phyloP scores from a whole-genome alignment of 2,113 vertebrate species.

The Speoplatyrhinus poulsoni region DNA sequence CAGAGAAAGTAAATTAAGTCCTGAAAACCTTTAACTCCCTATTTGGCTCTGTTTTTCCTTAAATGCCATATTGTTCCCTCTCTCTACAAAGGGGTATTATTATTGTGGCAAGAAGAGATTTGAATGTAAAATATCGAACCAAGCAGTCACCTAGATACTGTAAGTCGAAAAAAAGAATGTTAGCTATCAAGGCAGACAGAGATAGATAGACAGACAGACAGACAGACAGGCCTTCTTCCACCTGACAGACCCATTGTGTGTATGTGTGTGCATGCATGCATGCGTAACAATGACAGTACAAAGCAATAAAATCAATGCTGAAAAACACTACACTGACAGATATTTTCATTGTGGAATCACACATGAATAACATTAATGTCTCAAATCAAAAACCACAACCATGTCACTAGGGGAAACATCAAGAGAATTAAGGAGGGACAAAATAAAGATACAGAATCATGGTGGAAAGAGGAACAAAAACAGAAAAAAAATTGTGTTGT shows the following conservation, averaged over 20 bases:
- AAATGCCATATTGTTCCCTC: conserved; percentile 20
- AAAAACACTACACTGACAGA: background rate
- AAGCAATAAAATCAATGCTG: no score
- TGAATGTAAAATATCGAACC: conserved; percentile 58
- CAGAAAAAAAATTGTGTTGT: conserved; percentile 8
- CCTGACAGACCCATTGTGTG: no score
- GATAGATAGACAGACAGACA: background rate
- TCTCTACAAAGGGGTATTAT: conserved; percentile 15
- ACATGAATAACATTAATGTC: background rate
- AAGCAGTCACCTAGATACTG: conserved; percentile 40
- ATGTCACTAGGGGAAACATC: conserved; percentile 11
- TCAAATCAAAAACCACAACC: background rate
- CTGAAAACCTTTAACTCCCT: background rate
- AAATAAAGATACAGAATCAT: no score
- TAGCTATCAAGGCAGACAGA: background rate
- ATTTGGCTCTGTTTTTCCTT: background rate
- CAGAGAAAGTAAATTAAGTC: background rate
- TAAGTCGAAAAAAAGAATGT: background rate
- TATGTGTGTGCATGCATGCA: no score
- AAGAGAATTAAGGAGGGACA: no score
- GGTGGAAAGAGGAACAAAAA: conserved; percentile 6
- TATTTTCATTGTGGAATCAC: background rate
- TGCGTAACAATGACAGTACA: no score
- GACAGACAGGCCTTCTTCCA: background rate
- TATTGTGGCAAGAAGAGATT: conserved; percentile 62